Evolutionary conservation across 2,113 vertebrate genomes (phyloP).

Genomic region (Gobius niger): DNA sequence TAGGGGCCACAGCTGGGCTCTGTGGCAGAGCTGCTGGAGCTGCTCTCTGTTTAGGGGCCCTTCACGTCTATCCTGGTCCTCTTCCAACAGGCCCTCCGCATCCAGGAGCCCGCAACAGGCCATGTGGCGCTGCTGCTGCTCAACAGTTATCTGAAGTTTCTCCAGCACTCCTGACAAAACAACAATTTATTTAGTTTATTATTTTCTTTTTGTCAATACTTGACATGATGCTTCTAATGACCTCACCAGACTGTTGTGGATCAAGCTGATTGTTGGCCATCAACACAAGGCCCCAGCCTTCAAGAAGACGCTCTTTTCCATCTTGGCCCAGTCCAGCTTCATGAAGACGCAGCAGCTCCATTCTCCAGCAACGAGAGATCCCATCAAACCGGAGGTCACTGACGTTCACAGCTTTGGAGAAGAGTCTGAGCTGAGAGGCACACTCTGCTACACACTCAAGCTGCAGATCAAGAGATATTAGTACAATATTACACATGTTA

Average conservation of each 20-base stretch:
- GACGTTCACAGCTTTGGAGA: conserved; percentile 80
- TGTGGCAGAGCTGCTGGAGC: conserved; percentile 79
- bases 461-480: conserved; percentile 64
- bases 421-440: conserved; percentile 76
- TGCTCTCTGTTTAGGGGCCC: conserved; percentile 58
- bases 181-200: neutral
- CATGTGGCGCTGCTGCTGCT: conserved; percentile 78
- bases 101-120: conserved; percentile 76
- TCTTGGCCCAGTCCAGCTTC: conserved; percentile 75
- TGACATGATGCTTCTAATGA: too few relatives aligned
- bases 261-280: conserved; percentile 85
- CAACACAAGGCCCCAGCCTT: conserved; percentile 83
- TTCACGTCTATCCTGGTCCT: conserved; percentile 47
- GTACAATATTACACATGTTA: neutral
- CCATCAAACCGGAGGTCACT: conserved; percentile 66
- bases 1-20: conserved; percentile 88
- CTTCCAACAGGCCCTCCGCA: conserved; percentile 20
- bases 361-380: conserved; percentile 68
- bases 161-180: conserved; percentile 72
- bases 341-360: conserved; percentile 81
- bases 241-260: conserved; percentile 80
- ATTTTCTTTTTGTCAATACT: neutral
- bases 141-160: conserved; percentile 77
- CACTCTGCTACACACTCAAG: conserved; percentile 83
- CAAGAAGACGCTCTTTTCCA: conserved; percentile 83